Percentiles rank a stretch among this genome's conserved stretches.
Evolutionary conservation across 1,140 invertebrate genomes (phyloP).

Genomic region (Zaprionus kolodkinae): DNA sequence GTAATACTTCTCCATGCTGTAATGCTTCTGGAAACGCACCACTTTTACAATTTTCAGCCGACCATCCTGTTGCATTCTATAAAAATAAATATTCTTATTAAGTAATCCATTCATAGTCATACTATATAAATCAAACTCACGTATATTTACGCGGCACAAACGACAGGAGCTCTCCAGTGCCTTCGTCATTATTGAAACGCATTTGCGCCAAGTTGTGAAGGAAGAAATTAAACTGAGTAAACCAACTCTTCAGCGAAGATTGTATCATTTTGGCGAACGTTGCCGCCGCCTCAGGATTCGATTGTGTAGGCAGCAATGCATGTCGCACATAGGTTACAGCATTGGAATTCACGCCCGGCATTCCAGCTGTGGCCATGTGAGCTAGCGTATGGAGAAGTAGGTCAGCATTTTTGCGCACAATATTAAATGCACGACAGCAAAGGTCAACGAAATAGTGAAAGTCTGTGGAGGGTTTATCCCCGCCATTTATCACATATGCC

Average conservation of each 20-base stretch:
- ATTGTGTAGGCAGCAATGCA: conserved; percentile 94
- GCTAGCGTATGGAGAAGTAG: conserved; percentile 97
- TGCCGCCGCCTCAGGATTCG: conserved; percentile 97
- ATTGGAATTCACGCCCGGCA: conserved; percentile 95
- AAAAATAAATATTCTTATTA: conserved; percentile 44
- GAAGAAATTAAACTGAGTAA: conserved; percentile 99
- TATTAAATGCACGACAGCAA: conserved; percentile 98
- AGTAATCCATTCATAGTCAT: not conserved
- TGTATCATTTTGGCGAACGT: conserved; percentile 97
- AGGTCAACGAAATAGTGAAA: conserved; percentile 99
- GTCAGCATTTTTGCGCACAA: conserved; percentile 97
- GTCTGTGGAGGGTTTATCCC: conserved; percentile 95
- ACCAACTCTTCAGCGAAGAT: conserved; percentile 93
- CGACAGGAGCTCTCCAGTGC: conserved; percentile 92
- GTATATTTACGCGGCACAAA: conserved; percentile 97
- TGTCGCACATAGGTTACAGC: conserved; percentile 96
- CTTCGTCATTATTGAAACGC: conserved; percentile 93
- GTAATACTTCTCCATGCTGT: conserved; percentile 99
- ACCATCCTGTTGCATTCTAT: conserved; percentile 95
- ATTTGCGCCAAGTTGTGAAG: conserved; percentile 98
- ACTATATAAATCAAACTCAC: conserved; percentile 86
- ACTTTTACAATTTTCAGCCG: conserved; percentile 94
- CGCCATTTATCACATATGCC: conserved; percentile 99
- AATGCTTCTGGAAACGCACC: conserved; percentile 96
- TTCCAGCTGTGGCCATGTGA: conserved; percentile 97